Base-by-base conservation (phyloP, 2,888 invertebrate species). In the Drosophila rellima region DNA sequence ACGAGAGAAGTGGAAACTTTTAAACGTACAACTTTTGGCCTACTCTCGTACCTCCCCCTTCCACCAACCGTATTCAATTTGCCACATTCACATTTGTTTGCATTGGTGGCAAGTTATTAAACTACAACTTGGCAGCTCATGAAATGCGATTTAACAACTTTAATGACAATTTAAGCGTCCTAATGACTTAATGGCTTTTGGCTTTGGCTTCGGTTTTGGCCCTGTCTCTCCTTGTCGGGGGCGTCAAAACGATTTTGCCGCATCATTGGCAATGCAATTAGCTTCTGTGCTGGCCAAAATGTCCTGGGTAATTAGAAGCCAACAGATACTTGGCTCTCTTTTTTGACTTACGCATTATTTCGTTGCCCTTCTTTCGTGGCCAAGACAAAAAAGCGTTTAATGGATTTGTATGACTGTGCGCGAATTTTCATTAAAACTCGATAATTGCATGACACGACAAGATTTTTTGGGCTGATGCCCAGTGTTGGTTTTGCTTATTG, bases 381-480 rank as follows among this genome's bases (percentile, higher is more conserved):
- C 39, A 50, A 44, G 45, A 52, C 35, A 61, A 45, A 62, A 54
- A 42, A 44, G 42, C 66, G 44, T 68, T 74, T 60, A 84, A 76
- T 87, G 74, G 76, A 65, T 81, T 74, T 72, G 77, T 65, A 80
- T 82, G 83, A 88, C 85, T 82, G 60, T 48, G 83, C 88, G 75
- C 59, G 67, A 83, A 85, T 78, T 85, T 82, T 80, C 86, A 84
- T 84, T 84, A 84, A 88, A 88, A 88, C 77, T 88, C 76, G 76
- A 84, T 84, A 84, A 84, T 88, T 88, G 84, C 84, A 83, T 84
- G 84, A 84, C 83, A 80, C 74, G 74, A 78, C 86, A 82, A 70
- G 80, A 85, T 83, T 78, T 72, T 63, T 45, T 40, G 59, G 35
- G 47, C 40, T 55, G 55, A 20, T 18, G 13, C 42, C 23, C 23